A percentile compares a stretch with the other conserved stretches of the same genome.
These are phyloP conservation scores for Leuciscus idus DNA, from an alignment of 2,113 vertebrate genomes.

Conservation along the genomic window DNA sequence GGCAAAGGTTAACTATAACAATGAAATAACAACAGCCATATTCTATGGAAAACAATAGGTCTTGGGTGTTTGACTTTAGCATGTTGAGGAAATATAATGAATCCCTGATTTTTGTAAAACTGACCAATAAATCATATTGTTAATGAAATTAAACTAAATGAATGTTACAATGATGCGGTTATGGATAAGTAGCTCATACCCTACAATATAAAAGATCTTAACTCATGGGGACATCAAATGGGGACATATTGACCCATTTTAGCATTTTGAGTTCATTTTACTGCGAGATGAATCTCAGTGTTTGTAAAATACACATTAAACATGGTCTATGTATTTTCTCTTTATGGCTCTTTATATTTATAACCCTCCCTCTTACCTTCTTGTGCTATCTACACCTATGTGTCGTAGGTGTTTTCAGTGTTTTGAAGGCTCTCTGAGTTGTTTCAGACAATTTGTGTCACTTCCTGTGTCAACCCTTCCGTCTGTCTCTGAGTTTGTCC, in stretches of 20 bases:
- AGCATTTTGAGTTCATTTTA: neutral
- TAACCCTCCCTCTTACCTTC: neutral
- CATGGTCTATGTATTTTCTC: neutral
- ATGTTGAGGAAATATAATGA: neutral
- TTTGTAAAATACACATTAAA: conserved; percentile 2
- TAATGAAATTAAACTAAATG: neutral
- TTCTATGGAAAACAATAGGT: too few relatives aligned
- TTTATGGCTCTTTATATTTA: neutral
- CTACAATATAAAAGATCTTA: neutral
- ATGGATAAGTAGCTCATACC: neutral
- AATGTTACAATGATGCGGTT: neutral
- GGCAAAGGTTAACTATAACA: neutral
- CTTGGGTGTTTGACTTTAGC: neutral
- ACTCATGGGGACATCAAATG: too few relatives aligned
- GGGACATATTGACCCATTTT: neutral
- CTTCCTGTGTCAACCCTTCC: conserved; percentile 14
- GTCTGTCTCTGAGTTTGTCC: conserved; percentile 59
- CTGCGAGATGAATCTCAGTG: neutral
- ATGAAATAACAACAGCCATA: too few relatives aligned
- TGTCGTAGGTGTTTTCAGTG: neutral
- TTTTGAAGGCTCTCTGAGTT: neutral
- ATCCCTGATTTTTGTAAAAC: neutral
- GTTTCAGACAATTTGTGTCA: neutral
- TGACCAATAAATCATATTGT: neutral
- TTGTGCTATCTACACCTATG: neutral